Percentiles rank a stretch among this genome's conserved stretches.
phyloP scores from a whole-genome alignment of 1,140 invertebrate genomes.

The Caenorhabditis remanei region DNA sequence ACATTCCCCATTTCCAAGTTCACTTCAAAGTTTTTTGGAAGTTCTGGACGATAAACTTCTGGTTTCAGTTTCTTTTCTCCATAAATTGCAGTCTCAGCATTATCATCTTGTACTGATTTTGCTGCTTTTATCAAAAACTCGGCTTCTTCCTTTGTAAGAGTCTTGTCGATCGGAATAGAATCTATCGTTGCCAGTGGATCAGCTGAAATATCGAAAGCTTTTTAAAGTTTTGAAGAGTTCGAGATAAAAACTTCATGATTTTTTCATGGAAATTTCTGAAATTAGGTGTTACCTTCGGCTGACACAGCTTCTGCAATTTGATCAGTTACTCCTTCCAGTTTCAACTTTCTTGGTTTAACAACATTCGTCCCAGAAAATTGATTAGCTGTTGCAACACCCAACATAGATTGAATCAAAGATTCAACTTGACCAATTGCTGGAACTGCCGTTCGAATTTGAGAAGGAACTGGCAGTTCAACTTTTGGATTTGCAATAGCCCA shows the following conservation, averaged over 20 bases:
- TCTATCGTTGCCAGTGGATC: neutral
- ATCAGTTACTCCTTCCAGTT: conserved; percentile 22
- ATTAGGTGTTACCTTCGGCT: neutral
- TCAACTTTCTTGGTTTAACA: neutral
- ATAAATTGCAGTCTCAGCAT: conserved; percentile 48
- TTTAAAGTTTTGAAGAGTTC: too few relatives aligned
- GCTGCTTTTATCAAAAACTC: conserved; percentile 73
- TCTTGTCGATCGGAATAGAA: conserved; percentile 8
- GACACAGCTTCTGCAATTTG: neutral
- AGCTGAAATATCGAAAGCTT: conserved; percentile 3
- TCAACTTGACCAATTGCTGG: conserved; percentile 6
- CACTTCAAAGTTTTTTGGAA: conserved; percentile 70
- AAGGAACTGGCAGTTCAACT: neutral
- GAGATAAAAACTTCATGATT: too few relatives aligned
- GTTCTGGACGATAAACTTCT: conserved; percentile 49
- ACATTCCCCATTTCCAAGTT: conserved; percentile 11
- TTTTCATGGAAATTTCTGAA: too few relatives aligned
- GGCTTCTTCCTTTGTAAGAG: conserved; percentile 70
- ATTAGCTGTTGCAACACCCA: neutral
- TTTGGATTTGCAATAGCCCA: neutral
- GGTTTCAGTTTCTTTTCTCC: conserved; percentile 54
- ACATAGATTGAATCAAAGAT: conserved; percentile 5
- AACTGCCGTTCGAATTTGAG: neutral
- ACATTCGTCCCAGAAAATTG: too few relatives aligned
- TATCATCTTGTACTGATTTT: conserved; percentile 45